These are phyloP conservation scores for Epizoanthus rinbou DNA, from an alignment of 92 coral and sea anemone genomes.

Conservation along the genomic window DNA sequence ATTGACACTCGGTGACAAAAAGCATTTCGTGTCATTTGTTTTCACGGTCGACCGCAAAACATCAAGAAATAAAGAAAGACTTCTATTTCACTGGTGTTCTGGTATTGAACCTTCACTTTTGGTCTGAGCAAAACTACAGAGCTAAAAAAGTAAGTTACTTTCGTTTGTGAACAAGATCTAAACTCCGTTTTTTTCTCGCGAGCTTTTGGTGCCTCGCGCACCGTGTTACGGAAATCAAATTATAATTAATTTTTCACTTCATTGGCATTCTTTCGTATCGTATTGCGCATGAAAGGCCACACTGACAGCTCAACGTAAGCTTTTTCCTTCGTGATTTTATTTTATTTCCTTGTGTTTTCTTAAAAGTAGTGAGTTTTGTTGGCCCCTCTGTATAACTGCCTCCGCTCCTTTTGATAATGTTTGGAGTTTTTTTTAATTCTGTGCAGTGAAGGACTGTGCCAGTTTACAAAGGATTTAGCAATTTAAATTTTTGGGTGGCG, in stretches of 20 bases:
- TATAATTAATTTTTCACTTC: constrained; percentile 41
- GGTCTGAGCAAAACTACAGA: background rate
- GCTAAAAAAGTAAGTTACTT: background rate
- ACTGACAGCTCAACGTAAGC: background rate
- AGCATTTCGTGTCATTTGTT: constrained; percentile 35
- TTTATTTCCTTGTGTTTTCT: background rate
- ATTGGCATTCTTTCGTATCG: constrained; percentile 31
- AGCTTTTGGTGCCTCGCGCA: constrained; percentile 43
- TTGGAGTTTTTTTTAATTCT: background rate
- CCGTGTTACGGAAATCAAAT: constrained; percentile 48
- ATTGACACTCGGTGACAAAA: constrained; percentile 49
- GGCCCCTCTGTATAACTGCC: background rate
- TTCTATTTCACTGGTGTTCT: background rate
- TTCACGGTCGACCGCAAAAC: constrained; percentile 28
- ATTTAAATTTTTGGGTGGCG: constrained; percentile 30
- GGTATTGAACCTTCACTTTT: background rate
- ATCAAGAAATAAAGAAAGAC: constrained; percentile 8
- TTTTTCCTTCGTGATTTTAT: background rate
- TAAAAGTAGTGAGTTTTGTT: background rate
- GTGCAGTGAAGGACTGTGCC: background rate
- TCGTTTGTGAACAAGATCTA: background rate
- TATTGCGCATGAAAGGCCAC: constrained; percentile 13
- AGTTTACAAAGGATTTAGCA: constrained; percentile 33
- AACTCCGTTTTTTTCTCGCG: background rate
- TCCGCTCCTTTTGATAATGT: background rate